Evolutionary conservation across 1,140 invertebrate genomes (phyloP).

Genomic region (Drosophila punjabiensis): DNA sequence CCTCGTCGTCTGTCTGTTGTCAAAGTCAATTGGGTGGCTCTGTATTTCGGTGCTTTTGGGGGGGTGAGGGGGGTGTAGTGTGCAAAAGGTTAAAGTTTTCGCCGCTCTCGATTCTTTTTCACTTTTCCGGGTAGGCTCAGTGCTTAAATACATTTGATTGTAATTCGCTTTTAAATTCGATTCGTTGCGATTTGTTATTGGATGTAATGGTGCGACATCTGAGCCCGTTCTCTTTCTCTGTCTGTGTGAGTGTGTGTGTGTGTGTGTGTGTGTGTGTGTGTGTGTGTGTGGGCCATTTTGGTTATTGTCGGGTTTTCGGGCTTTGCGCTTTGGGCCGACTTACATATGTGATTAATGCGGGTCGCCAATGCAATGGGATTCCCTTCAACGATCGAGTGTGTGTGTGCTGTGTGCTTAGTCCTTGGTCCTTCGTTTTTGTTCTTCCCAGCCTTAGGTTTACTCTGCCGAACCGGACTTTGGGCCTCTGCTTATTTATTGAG

Average conservation of each 20-base stretch:
- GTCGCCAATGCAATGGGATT: slow-evolving; percentile 54
- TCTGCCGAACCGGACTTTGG: slow-evolving; percentile 7
- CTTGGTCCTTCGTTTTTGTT: slow-evolving; percentile 32
- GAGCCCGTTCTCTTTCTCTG: slow-evolving; percentile 41
- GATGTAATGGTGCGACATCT: slow-evolving; percentile 80
- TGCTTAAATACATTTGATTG: slow-evolving; percentile 83
- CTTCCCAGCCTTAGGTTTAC: slow-evolving; percentile 43
- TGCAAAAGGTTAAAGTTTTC: slow-evolving; percentile 65
- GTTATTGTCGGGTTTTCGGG: slow-evolving; percentile 38
- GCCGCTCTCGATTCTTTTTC: slow-evolving; percentile 28
- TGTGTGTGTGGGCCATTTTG: slow-evolving; percentile 23
- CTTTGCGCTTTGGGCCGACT: slow-evolving; percentile 49
- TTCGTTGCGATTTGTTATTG: slow-evolving; percentile 81
- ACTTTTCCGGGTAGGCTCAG: slow-evolving; percentile 63
- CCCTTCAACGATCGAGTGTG: slow-evolving; percentile 9
- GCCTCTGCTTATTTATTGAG: slow-evolving; percentile 24
- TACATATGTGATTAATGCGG: slow-evolving; percentile 76
- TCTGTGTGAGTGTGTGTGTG: not conserved
- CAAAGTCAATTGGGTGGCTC: slow-evolving; percentile 74
- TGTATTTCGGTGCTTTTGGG: not conserved
- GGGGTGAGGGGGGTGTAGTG: not conserved
- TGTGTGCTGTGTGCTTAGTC: slow-evolving; percentile 15
- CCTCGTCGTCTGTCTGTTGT: slow-evolving; percentile 33
- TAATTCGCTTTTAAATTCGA: slow-evolving; percentile 83
- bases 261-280: not conserved